These are phyloP conservation scores for Poecilia gillii DNA, from an alignment of 2,797 vertebrate species.

Conservation along the genomic window DNA sequence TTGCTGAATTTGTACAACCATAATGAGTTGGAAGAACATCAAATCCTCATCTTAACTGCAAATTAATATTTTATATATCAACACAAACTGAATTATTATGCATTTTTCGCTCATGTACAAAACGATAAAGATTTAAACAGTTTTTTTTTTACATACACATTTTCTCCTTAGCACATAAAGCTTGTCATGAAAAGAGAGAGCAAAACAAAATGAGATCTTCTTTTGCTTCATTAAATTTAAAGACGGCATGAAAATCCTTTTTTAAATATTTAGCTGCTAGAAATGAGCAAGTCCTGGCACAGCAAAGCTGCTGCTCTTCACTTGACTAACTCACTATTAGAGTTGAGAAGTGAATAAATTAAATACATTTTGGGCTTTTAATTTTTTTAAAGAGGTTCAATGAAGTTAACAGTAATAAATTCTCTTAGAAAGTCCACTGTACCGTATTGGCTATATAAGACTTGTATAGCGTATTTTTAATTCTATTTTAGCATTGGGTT, in stretches of 20 bases:
- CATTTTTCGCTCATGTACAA: background rate
- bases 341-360: background rate
- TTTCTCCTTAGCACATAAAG: background rate
- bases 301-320: background rate
- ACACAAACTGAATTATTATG: background rate
- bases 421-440: background rate
- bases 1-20: background rate
- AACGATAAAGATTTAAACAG: background rate
- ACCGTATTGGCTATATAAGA: background rate
- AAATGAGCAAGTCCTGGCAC: background rate
- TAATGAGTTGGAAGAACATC: background rate
- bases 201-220: background rate
- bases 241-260: background rate
- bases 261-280: background rate
- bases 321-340: too few relatives aligned
- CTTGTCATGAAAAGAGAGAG: background rate
- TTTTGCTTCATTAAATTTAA: slow-evolving; percentile 1
- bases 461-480: background rate
- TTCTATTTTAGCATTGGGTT: background rate
- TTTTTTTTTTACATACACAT: background rate
- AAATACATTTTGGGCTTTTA: background rate
- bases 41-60: background rate
- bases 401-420: background rate
- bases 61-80: background rate
- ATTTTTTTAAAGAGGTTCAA: background rate